Conservation (phyloP, 2,888 invertebrate genomes). For the Seladonia tumulorum region DNA sequence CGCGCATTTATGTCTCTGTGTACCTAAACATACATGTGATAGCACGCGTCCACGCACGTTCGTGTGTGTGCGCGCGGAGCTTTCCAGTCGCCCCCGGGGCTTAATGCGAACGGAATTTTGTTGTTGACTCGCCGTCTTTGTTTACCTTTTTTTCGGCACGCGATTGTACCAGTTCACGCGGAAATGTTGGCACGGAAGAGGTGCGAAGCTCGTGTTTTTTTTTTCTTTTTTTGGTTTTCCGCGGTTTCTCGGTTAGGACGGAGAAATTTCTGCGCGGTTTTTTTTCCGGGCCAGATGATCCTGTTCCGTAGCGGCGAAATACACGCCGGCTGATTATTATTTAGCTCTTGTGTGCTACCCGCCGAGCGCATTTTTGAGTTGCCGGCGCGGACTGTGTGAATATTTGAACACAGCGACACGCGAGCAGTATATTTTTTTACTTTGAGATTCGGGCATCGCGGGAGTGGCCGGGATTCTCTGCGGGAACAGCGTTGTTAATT, state of each 20-base stretch:
- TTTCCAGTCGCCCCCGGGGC: not conserved
- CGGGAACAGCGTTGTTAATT: not conserved
- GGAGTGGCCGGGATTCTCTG: not conserved
- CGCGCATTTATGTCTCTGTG: not conserved
- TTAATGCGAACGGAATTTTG: constrained; percentile 4
- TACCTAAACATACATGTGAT: not conserved
- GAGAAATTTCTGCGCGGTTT: not conserved
- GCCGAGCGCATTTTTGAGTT: not conserved
- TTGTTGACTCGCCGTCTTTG: not conserved
- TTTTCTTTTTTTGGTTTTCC: not conserved
- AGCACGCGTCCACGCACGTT: not conserved
- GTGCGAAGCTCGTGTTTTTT: not conserved
- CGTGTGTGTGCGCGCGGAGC: not conserved
- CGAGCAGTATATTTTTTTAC: not conserved
- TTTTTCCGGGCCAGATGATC: not conserved
- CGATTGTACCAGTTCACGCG: constrained; percentile 5
- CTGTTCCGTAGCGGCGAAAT: not conserved
- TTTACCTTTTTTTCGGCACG: not conserved
- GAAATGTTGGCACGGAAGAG: not conserved
- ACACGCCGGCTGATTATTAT: not conserved
- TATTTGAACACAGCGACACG: not conserved
- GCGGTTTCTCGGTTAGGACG: not conserved
- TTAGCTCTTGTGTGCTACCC: not conserved
- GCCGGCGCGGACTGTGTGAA: not conserved
- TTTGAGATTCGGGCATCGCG: not conserved